phyloP scores from a whole-genome alignment of 2,888 invertebrate genomes.

The Polymixis flavicincta region DNA sequence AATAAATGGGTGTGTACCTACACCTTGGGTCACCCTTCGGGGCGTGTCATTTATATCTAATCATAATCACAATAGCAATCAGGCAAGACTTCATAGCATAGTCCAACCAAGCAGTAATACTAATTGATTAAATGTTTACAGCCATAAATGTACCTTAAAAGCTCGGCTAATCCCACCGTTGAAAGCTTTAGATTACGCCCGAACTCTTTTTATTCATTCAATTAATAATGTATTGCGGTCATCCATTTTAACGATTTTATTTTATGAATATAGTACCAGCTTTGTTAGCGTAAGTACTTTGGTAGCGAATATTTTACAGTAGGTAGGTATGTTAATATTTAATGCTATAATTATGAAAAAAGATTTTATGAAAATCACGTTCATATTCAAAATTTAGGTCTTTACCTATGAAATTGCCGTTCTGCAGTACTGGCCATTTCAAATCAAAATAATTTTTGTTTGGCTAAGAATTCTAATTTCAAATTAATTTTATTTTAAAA shows the following conservation, averaged over 20 bases:
- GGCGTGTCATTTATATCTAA: no score
- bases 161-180: conserved; percentile 26
- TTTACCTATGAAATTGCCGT: no score
- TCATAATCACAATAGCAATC: neutral
- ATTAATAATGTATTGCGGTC: conserved; percentile 37
- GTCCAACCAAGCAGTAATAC: neutral
- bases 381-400: no score
- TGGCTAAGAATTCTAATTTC: no score
- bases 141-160: conserved; percentile 18
- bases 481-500: no score
- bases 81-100: neutral
- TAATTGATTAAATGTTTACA: conserved; percentile 19
- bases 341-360: neutral
- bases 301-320: neutral
- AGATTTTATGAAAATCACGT: neutral
- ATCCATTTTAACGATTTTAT: conserved; percentile 8
- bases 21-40: no score
- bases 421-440: no score
- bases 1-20: no score
- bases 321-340: neutral
- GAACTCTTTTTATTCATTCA: conserved; percentile 26
- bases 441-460: no score
- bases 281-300: neutral
- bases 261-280: neutral
- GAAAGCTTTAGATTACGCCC: conserved; percentile 24